Evolutionary conservation across 2,797 vertebrate species (phyloP).

Genomic region (Ctenochaetus hawaiiensis): DNA sequence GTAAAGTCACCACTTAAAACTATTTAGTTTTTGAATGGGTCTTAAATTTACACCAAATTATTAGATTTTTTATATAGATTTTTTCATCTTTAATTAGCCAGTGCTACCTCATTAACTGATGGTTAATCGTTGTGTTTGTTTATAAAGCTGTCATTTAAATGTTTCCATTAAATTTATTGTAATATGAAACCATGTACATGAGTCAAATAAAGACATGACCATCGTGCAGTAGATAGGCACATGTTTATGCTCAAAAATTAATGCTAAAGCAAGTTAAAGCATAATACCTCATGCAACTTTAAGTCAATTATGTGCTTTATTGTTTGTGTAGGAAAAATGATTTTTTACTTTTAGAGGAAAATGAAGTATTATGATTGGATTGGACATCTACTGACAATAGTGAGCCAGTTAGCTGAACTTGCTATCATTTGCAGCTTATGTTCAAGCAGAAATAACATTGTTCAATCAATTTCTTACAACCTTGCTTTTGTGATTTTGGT

Average conservation of each 20-base stretch:
- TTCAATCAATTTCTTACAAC: not conserved
- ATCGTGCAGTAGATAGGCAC: too few species aligned
- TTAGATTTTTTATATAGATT: too few species aligned
- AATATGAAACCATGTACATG: not conserved
- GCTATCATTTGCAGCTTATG: not conserved
- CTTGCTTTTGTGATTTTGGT: slow-evolving; percentile 25
- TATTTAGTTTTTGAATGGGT: not conserved
- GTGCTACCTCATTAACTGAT: not conserved
- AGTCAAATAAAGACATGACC: not conserved
- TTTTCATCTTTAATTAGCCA: too few species aligned
- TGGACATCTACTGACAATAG: too few species aligned
- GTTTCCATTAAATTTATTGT: too few species aligned
- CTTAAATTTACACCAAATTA: too few species aligned
- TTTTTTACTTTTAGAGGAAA: too few species aligned
- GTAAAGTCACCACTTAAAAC: not conserved
- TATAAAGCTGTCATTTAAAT: not conserved
- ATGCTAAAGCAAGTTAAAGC: not conserved
- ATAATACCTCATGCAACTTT: too few species aligned
- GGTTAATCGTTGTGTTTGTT: not conserved
- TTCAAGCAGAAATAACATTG: not conserved
- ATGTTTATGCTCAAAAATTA: not conserved
- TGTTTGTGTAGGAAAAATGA: too few species aligned
- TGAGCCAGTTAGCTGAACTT: not conserved
- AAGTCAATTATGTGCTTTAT: too few species aligned
- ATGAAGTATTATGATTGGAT: too few species aligned